Conservation (phyloP, 2,888 invertebrate species). For the Dascillus cervinus region DNA sequence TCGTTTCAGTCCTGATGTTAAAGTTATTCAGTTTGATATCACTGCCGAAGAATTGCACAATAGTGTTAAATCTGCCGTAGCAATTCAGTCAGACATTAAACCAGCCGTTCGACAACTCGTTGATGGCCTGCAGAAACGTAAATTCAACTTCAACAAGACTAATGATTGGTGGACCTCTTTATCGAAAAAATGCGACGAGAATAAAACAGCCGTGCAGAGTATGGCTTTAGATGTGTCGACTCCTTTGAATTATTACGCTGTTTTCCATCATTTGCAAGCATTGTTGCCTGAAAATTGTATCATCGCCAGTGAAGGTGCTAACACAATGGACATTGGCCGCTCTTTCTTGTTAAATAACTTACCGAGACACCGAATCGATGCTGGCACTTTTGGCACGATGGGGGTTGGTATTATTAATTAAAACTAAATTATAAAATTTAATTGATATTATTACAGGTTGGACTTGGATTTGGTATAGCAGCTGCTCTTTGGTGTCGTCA, state of each 20-base stretch:
- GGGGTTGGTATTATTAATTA: conserved; percentile 50
- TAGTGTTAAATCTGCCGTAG: conserved; percentile 70
- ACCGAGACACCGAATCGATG: conserved; percentile 85
- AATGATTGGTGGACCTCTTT: conserved; percentile 74
- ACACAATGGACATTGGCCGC: conserved; percentile 97
- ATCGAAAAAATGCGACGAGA: conserved; percentile 61
- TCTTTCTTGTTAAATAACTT: conserved; percentile 76
- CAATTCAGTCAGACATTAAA: conserved; percentile 77
- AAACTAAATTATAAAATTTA: conserved; percentile 4
- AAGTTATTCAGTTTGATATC: conserved; percentile 87
- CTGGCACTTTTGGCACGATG: conserved; percentile 97
- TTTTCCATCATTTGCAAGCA: conserved; percentile 75
- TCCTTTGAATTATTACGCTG: conserved; percentile 91
- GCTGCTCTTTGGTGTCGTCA: conserved; percentile 86
- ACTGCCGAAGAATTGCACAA: conserved; percentile 88
- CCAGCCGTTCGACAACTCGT: conserved; percentile 61
- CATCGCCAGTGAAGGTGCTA: conserved; percentile 95
- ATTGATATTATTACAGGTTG: conserved; percentile 48
- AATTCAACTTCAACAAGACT: conserved; percentile 50
- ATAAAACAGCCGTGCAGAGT: conserved; percentile 59
- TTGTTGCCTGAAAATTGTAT: conserved; percentile 73
- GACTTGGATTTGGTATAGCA: conserved; percentile 85
- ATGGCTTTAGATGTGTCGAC: conserved; percentile 62
- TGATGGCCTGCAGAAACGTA: conserved; percentile 49
- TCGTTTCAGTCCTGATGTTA: conserved; percentile 71